Evolutionary conservation across 2,888 invertebrate species (phyloP), one percentile per base, ranked within the genome.

Genomic region (Pyrocoelia pectoralis): DNA sequence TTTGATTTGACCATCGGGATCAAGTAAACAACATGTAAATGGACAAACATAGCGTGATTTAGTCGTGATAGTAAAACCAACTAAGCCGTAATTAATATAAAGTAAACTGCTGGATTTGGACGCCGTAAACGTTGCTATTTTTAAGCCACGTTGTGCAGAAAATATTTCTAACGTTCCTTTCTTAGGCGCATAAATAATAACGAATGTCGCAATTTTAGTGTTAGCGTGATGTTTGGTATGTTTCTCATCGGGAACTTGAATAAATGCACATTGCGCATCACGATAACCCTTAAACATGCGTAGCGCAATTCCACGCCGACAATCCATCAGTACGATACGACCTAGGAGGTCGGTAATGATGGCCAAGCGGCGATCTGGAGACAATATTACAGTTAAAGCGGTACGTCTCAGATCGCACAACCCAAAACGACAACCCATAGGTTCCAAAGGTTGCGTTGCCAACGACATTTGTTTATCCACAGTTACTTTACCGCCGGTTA

Each of bases 201-300:
- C 84, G 80, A 98, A 98, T 51, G 94, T 83, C 0, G 90, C 90
- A 59, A 88, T 84, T 72, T 88, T 76, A 56, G 75, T 75, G 33
- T 75, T 77, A 2, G 70, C 57, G 29, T 73, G 72, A 55, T 74
- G 74, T 63, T 78, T 78, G 2, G 74, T 72, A 41, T 75, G 79
- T 62, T 79, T 81, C 65, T 87, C 88, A 75, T 94, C 93, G 28
- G 86, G 84, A 0, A 94, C 92, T 81, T 94, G 92, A 41, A 98
- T 84, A 88, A 97, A 98, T 1, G 94, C 95, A 78, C 96, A 94
- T 78, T 98, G 94, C 0, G 98, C 97, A 78, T 98, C 95, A 53
- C 98, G 86, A 80, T 96, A 98, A 2, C 98, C 98, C 84, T 98
- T 98, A 87, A 97, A 96, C 76, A 97, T 89, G 54, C 95, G 86